Evolutionary conservation across 2,888 invertebrate species (phyloP), one percentile per base, ranked within the genome.

Genomic region (Incurvaria masculella): DNA sequence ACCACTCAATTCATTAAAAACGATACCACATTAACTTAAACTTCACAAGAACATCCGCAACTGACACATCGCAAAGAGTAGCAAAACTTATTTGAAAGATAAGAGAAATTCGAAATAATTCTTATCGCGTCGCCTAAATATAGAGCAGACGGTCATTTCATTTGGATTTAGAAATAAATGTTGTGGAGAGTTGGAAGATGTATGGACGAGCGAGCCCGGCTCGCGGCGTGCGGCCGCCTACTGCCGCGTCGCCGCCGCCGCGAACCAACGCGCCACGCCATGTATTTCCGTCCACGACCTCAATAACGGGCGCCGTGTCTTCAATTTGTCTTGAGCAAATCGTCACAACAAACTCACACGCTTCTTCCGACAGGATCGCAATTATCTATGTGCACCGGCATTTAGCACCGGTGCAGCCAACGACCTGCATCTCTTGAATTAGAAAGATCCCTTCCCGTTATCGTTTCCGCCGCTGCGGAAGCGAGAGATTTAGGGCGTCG

Each of bases 281-380:
- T 71, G 72, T 76, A 76, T 78, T 78, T 78, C 69, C 62, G 78
- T 73, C 70, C 70, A 65, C 75, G 78, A 73, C 78, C 78, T 71
- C 76, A 73, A 74, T 76, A 64, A 63, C 68, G 66, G 61, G 60
- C 72, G 73, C 66, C 67, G 69, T 65, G 72, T 74, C 69, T 68
- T 72, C 74, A 64, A 75, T 76, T 69, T 73, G 70, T 76, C 72
- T 76, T 70, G 56, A 60, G 65, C 66, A 63, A 69, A 70, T 75
- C 74, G 66, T 72, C 71, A 71, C 70, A 71, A 73, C 69, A 69
- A 63, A 66, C 57, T 58, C 53, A 59, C 58, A 21, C 59, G 59
- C 61, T 49, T 60, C 68, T 72, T 73, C 72, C 70, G 71, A 69
- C 66, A 65, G 57, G 55, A 62, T 60, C 52, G 63, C 66, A 57